A percentile compares a stretch with the other conserved stretches of the same genome.
phyloP scores from a whole-genome alignment of 2,113 vertebrate genomes.

The Formicarius rufipectus region DNA sequence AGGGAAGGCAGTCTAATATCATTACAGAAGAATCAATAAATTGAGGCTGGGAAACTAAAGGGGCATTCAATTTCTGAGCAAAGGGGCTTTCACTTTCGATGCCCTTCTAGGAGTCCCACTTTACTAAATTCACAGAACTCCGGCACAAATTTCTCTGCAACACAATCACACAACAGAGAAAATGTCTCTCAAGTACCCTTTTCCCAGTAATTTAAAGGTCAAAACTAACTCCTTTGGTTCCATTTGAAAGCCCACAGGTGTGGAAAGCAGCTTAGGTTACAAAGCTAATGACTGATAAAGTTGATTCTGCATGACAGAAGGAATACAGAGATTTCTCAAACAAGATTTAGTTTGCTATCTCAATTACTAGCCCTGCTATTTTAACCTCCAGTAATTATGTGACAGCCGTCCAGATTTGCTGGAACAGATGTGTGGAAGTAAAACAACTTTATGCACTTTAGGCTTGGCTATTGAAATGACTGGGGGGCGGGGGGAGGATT shows the following conservation, averaged over 20 bases:
- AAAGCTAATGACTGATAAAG: conserved; percentile 37
- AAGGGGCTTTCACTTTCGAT: conserved; percentile 3
- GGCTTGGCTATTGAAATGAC: not conserved
- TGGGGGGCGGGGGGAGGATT: accelerated
- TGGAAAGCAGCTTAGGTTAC: conserved; percentile 22
- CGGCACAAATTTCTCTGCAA: not conserved
- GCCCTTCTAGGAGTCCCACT: not conserved
- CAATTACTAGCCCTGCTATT: not conserved
- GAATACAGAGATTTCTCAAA: conserved; percentile 35
- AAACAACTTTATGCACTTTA: not conserved
- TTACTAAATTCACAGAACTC: not conserved
- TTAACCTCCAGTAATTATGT: conserved; percentile 20
- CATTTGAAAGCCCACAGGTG: conserved; percentile 21
- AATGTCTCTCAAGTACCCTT: conserved; percentile 6
- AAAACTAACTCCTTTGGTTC: conserved; percentile 35
- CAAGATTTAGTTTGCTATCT: conserved; percentile 24
- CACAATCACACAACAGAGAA: not conserved
- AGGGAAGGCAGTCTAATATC: not conserved
- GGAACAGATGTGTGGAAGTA: not conserved
- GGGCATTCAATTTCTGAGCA: not conserved
- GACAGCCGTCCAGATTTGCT: not conserved
- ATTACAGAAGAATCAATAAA: not conserved
- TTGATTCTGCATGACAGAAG: conserved; percentile 44
- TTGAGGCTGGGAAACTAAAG: not conserved
- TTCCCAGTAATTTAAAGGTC: conserved; percentile 30